Percentiles rank a stretch among this genome's conserved stretches.
These are phyloP conservation scores for Platichthys flesus DNA, from an alignment of 2,113 vertebrate genomes.

Conservation along the genomic window DNA sequence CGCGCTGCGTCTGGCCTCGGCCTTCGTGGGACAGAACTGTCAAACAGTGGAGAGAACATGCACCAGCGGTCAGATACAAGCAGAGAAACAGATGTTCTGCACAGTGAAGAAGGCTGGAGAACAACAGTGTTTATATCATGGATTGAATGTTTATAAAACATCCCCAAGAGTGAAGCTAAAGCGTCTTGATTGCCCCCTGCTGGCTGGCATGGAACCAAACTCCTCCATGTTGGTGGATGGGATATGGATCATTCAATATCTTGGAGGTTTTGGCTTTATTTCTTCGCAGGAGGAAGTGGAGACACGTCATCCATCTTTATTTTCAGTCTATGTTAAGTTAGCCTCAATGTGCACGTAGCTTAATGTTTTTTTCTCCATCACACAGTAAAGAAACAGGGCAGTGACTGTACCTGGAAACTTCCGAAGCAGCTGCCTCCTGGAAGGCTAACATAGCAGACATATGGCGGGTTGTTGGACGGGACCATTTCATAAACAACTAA, in stretches of 20 bases:
- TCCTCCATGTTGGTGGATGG: too few relatives aligned
- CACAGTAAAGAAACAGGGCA: not conserved
- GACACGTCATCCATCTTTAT: too few relatives aligned
- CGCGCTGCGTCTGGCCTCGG: slow-evolving; percentile 92
- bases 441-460: slow-evolving; percentile 96
- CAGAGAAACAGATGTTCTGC: not conserved
- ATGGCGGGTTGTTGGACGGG: slow-evolving; percentile 92
- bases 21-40: slow-evolving; percentile 98
- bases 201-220: too few relatives aligned
- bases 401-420: slow-evolving; percentile 91
- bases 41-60: slow-evolving; percentile 15
- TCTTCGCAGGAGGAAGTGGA: too few relatives aligned
- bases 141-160: too few relatives aligned
- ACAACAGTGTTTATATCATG: too few relatives aligned
- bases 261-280: too few relatives aligned
- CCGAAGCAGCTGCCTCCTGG: slow-evolving; percentile 98
- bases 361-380: not conserved
- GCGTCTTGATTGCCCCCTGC: too few relatives aligned
- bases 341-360: not conserved
- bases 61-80: not conserved
- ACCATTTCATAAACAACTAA: slow-evolving; percentile 99
- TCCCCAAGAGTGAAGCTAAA: too few relatives aligned
- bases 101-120: too few relatives aligned
- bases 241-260: too few relatives aligned
- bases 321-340: not conserved